Conservation (phyloP, 2,797 vertebrate species). For the Lagodon rhomboides region DNA sequence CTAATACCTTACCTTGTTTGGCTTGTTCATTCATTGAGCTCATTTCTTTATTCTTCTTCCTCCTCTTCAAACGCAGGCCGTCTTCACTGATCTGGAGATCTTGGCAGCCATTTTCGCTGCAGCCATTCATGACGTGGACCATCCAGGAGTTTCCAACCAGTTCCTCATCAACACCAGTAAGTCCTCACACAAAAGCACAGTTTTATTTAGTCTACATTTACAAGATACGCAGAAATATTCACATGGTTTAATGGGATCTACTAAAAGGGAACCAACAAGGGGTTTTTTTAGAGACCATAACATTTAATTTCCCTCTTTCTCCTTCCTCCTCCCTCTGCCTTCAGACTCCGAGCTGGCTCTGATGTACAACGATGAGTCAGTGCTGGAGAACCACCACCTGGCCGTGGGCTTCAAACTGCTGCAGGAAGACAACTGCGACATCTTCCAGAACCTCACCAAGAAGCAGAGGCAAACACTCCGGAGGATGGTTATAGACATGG, state of each 20-base stretch:
- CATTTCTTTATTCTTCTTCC: conserved; percentile 6
- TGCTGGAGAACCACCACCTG: conserved; percentile 98
- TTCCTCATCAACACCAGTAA: conserved; percentile 99
- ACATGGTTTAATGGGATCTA: conserved; percentile 16
- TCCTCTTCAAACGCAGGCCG: conserved; percentile 85
- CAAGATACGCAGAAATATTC: conserved; percentile 18
- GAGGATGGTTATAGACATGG: conserved; percentile 99
- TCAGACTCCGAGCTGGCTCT: conserved; percentile 97
- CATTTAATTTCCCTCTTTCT: conserved; percentile 48
- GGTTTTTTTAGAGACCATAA: conserved; percentile 24
- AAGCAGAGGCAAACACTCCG: conserved; percentile 95
- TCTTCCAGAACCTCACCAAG: conserved; percentile 98
- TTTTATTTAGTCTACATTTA: conserved; percentile 35
- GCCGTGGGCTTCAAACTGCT: conserved; percentile 98
- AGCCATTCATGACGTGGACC: conserved; percentile 98
- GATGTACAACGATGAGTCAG: conserved; percentile 99
- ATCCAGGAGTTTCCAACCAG: conserved; percentile 98
- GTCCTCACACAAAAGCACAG: conserved; percentile 69
- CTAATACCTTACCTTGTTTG: conserved; percentile 26
- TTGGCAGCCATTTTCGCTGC: conserved; percentile 97
- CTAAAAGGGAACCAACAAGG: conserved; percentile 2
- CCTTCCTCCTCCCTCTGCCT: conserved; percentile 16
- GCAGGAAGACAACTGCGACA: conserved; percentile 98
- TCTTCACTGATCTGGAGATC: conserved; percentile 98
- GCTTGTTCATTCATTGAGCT: conserved; percentile 13